Percentiles rank a stretch among this genome's conserved stretches.
Conservation (phyloP, 2,888 invertebrate species). For the Euzetes globulus region DNA sequence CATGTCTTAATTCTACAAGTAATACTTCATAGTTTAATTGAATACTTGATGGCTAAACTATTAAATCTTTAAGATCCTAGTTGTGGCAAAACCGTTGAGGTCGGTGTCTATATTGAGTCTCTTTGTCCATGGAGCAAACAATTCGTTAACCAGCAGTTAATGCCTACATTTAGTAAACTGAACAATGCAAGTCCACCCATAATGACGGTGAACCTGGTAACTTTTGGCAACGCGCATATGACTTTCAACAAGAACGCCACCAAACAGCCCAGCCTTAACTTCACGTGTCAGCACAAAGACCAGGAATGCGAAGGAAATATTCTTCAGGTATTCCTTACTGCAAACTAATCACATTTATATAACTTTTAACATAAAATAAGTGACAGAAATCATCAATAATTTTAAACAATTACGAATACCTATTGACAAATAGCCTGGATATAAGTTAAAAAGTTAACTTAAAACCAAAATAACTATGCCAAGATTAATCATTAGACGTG, state of each 20-base stretch:
- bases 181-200: neutral
- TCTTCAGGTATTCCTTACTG: constrained; percentile 1
- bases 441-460: too few species aligned
- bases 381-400: too few species aligned
- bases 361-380: too few species aligned
- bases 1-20: too few species aligned
- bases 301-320: constrained; percentile 9
- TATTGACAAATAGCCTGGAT: too few species aligned
- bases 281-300: neutral
- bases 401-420: too few species aligned
- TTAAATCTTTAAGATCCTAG: neutral
- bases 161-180: neutral
- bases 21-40: too few species aligned
- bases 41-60: too few species aligned
- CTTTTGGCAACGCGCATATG: neutral
- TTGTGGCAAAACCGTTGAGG: neutral
- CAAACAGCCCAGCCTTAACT: neutral
- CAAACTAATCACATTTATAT: too few species aligned
- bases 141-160: neutral
- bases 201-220: neutral
- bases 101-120: neutral
- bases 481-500: too few species aligned
- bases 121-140: neutral
- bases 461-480: too few species aligned
- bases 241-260: neutral